These are phyloP conservation scores for Drepana falcataria DNA, from an alignment of 2,888 invertebrate species.

Conservation along the genomic window DNA sequence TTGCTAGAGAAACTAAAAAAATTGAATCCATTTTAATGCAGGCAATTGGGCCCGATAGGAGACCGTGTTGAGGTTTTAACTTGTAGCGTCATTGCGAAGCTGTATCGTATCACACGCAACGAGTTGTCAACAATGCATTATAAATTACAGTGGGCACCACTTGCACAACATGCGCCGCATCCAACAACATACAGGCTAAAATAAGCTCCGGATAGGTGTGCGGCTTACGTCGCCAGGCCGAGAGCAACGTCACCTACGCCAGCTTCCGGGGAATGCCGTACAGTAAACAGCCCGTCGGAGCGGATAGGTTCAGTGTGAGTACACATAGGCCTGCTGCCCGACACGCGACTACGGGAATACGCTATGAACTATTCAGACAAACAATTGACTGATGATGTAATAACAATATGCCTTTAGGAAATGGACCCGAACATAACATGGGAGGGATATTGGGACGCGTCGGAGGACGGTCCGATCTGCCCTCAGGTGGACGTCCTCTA, in stretches of 20 bases:
- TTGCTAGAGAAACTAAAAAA: no score
- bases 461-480: conserved; percentile 71
- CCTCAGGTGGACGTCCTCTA: conserved; percentile 55
- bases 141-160: no score
- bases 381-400: not conserved
- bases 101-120: no score
- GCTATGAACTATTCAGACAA: no score
- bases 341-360: no score
- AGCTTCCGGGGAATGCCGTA: conserved; percentile 63
- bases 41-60: no score
- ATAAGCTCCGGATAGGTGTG: conserved; percentile 52
- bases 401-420: conserved; percentile 27
- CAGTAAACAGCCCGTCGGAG: conserved; percentile 51
- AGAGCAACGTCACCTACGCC: conserved; percentile 34
- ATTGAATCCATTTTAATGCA: no score
- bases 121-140: no score
- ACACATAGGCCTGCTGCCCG: not conserved
- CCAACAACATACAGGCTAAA: conserved; percentile 17
- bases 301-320: conserved; percentile 31
- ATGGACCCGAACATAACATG: conserved; percentile 51
- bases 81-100: no score
- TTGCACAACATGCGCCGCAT: conserved; percentile 7
- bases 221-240: conserved; percentile 31
- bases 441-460: conserved; percentile 54
- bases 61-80: no score